These are phyloP conservation scores for Drosophila rufa DNA, from an alignment of 1,140 invertebrate genomes.

Conservation along the genomic window DNA sequence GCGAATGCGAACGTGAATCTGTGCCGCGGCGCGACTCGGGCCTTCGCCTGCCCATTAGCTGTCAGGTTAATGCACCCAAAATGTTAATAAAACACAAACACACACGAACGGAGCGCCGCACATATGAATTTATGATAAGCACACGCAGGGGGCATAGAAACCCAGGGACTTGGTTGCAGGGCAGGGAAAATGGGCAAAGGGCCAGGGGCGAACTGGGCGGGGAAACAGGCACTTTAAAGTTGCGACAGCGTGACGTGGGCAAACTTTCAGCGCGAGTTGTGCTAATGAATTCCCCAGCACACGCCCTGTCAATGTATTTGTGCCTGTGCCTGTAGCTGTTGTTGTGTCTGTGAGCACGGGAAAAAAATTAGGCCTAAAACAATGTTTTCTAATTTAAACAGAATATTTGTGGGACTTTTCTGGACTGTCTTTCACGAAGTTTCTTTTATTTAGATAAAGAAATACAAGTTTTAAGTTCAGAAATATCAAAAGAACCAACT, in stretches of 20 bases:
- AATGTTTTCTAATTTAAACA: not conserved
- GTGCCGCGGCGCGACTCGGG: conserved; percentile 24
- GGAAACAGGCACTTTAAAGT: conserved; percentile 67
- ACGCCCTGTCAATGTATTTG: conserved; percentile 26
- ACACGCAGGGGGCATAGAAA: conserved; percentile 63
- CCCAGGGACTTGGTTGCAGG: not conserved
- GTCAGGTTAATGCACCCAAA: conserved; percentile 80
- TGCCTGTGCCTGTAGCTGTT: not conserved
- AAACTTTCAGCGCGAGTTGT: conserved; percentile 72
- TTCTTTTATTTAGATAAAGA: not conserved
- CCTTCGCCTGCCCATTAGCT: conserved; percentile 50
- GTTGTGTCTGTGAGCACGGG: conserved; percentile 2
- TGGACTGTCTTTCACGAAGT: too few relatives aligned
- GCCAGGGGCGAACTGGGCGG: not conserved
- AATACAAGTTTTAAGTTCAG: not conserved
- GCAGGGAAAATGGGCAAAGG: not conserved
- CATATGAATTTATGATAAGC: conserved; percentile 82
- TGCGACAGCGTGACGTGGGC: conserved; percentile 49
- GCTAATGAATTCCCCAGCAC: conserved; percentile 79
- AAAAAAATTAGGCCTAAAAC: not conserved
- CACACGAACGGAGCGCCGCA: conserved; percentile 23
- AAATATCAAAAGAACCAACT: not conserved
- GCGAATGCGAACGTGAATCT: conserved; percentile 32
- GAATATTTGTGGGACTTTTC: too few relatives aligned
- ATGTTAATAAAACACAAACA: conserved; percentile 75